phyloP scores from a whole-genome alignment of 2,797 vertebrate species.

The Leptatherina wallacei region DNA sequence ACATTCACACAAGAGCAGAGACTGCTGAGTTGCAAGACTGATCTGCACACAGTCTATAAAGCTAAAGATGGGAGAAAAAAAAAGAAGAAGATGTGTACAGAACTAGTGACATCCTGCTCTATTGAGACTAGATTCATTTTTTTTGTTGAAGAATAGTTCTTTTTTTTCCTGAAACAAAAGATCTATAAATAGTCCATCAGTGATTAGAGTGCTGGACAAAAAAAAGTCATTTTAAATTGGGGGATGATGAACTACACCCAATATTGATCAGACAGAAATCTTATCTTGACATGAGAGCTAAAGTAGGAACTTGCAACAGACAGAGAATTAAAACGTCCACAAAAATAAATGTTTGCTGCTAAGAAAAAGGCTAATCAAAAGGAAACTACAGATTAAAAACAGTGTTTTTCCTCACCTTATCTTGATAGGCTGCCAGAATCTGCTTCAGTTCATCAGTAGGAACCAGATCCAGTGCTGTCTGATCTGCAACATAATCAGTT shows the following conservation, averaged over 20 bases:
- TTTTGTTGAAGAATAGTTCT: not conserved
- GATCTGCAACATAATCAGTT: conserved; percentile 78
- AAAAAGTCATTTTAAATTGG: not conserved
- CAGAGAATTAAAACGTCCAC: not conserved
- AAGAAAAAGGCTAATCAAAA: not conserved
- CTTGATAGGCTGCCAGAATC: conserved; percentile 82
- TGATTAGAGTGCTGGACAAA: not conserved
- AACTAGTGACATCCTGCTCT: not conserved
- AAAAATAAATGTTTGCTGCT: not conserved
- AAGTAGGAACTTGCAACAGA: not conserved
- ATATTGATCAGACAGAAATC: not conserved
- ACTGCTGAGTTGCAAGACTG: conserved; percentile 21
- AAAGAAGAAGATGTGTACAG: not conserved
- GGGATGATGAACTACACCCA: not conserved
- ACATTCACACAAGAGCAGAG: conserved; percentile 24
- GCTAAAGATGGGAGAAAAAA: not conserved
- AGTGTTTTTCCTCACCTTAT: conserved; percentile 71
- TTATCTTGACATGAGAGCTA: not conserved
- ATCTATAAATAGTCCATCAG: not conserved
- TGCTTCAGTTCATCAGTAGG: conserved; percentile 87
- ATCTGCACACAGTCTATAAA: conserved; percentile 14
- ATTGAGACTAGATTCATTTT: not conserved
- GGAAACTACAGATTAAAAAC: not conserved
- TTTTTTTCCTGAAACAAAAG: not conserved
- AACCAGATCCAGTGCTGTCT: conserved; percentile 87